Percentiles rank a stretch among this genome's conserved stretches.
phyloP scores from a whole-genome alignment of 2,888 invertebrate species.

The Liposcelis brunnea region DNA sequence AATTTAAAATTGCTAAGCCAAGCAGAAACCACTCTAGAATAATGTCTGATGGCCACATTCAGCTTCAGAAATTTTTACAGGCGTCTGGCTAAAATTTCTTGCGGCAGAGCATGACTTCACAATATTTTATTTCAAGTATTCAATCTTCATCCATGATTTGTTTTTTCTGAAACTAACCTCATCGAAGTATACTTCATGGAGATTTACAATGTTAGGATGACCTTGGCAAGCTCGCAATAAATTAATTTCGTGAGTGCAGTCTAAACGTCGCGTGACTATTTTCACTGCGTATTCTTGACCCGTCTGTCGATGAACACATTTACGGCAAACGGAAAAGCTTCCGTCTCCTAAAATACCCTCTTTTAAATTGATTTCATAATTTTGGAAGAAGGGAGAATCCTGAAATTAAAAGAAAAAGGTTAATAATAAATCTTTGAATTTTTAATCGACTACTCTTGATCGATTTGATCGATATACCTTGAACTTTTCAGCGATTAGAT shows the following conservation, averaged over 20 bases:
- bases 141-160: too few species aligned
- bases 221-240: slow-evolving; percentile 70
- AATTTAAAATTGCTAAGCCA: too few species aligned
- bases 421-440: too few species aligned
- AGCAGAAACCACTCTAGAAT: too few species aligned
- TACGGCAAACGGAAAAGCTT: slow-evolving; percentile 71
- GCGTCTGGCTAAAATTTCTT: too few species aligned
- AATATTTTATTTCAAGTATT: too few species aligned
- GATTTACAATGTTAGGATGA: slow-evolving; percentile 69
- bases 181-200: slow-evolving; percentile 72
- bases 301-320: slow-evolving; percentile 56
- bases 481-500: slow-evolving; percentile 37
- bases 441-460: too few species aligned
- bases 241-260: slow-evolving; percentile 56
- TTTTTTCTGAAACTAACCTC: slow-evolving; percentile 30
- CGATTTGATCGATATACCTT: too few species aligned
- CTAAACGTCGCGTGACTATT: slow-evolving; percentile 50
- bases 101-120: too few species aligned
- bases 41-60: too few species aligned
- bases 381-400: slow-evolving; percentile 73
- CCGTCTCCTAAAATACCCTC: slow-evolving; percentile 66
- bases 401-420: slow-evolving; percentile 23
- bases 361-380: slow-evolving; percentile 55
- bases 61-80: too few species aligned
- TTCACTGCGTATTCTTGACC: slow-evolving; percentile 74